phyloP scores from a whole-genome alignment of 2,888 invertebrate species.

The Formica aserva region DNA sequence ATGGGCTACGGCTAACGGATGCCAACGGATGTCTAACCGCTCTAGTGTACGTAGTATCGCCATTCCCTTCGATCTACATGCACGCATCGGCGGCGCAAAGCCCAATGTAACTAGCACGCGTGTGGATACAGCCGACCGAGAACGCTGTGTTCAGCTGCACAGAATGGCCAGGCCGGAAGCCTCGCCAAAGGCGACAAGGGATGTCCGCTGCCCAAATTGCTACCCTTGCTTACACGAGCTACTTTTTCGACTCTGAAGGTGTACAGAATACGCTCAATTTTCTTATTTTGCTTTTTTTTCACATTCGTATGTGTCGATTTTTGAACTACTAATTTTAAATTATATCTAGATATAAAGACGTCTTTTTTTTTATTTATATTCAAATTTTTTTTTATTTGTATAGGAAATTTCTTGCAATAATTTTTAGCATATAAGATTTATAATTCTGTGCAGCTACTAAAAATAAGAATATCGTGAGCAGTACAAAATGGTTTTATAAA shows the following conservation, averaged over 20 bases:
- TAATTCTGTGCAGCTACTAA: not conserved
- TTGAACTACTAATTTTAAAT: not conserved
- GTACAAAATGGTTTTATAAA: not conserved
- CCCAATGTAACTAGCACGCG: slow-evolving; percentile 70
- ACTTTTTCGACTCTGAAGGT: slow-evolving; percentile 15
- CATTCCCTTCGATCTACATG: slow-evolving; percentile 70
- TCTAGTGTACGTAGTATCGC: slow-evolving; percentile 65
- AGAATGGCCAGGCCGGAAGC: slow-evolving; percentile 58
- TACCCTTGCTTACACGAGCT: slow-evolving; percentile 51
- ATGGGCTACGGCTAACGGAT: slow-evolving; percentile 72
- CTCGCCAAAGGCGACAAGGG: slow-evolving; percentile 75
- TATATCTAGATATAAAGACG: not conserved
- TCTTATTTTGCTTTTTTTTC: not conserved
- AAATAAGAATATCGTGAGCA: not conserved
- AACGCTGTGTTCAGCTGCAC: slow-evolving; percentile 61
- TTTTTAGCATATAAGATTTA: not conserved
- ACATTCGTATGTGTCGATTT: not conserved
- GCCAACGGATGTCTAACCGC: slow-evolving; percentile 61
- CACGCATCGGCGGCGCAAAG: slow-evolving; percentile 69
- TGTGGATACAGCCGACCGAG: slow-evolving; percentile 71
- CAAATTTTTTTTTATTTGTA: not conserved
- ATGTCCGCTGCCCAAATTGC: slow-evolving; percentile 70
- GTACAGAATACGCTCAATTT: not conserved
- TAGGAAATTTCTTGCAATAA: not conserved
- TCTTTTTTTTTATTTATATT: not conserved